Evolutionary conservation across 1,140 invertebrate genomes (phyloP), one percentile per base, ranked within the genome.

Genomic region (Pectinophora gossypiella): DNA sequence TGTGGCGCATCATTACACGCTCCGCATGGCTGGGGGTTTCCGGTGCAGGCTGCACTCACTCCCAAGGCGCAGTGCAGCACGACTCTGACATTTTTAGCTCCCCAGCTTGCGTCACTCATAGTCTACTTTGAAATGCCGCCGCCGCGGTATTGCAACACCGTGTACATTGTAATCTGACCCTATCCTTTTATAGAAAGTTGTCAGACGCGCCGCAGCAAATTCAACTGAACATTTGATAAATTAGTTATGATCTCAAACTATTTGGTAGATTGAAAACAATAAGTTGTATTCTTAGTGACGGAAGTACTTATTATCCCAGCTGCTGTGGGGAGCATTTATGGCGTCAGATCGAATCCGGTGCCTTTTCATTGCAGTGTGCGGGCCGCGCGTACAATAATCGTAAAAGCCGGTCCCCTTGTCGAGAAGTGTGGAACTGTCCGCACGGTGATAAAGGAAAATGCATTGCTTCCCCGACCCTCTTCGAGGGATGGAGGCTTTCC

Each of bases 371-470:
- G 67, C 62, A 67, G 60, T 68, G 69, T 76, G 68, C 42, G 49
- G 51, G 54, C 68, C 62, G 65, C 65, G 65, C 68, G 66, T 60
- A 72, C 76, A 83, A 85, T 85, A 86, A 80, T 75, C 79, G 74
- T 86, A 86, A 86, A 86, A 74, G 68, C 61, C 61, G 58, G 57
- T 62, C 73, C 77, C 76, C 75, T 74, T 67, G 61, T 71, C 63
- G 67, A 76, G 67, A 75, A 80, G 68, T 73, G 79, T 70, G 64
- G 65, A 78, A 80, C 77, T 81, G 78, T 83, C 80, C 72, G 67
- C 76, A 57, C 55, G 63, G 71, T 68, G 72, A 85, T 83, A 84
- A 85, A 85, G 69, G 76, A 76, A 83, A 86, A 86, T 80, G 83
- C 83, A 85, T 86, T 83, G 78, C 79, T 76, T 86, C 83, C 79